Conservation (phyloP, 2,113 vertebrate species). For the Cyprinodon variegatus region DNA sequence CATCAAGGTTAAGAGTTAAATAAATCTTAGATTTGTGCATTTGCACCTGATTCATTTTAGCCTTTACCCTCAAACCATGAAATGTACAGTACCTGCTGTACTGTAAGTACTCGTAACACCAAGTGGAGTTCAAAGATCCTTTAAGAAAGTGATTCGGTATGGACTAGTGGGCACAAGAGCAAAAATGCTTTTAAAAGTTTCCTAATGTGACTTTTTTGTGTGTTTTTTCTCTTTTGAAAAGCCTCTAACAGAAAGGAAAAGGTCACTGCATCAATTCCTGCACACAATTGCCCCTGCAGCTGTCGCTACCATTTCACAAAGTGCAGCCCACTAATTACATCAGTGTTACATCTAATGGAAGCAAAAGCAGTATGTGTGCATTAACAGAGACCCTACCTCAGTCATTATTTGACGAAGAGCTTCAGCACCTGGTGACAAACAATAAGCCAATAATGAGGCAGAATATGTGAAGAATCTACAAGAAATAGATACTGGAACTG, state of each 20-base stretch:
- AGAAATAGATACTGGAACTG: no score
- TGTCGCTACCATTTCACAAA: constrained; percentile 22
- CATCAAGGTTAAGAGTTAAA: neutral
- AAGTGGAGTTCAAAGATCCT: constrained; percentile 21
- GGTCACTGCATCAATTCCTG: constrained; percentile 4
- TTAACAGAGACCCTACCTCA: constrained; percentile 5
- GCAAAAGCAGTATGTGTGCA: constrained; percentile 2
- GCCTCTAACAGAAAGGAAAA: constrained; percentile 6
- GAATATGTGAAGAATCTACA: neutral
- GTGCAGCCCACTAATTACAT: constrained; percentile 24
- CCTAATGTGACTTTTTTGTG: neutral
- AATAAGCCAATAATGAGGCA: constrained; percentile 6
- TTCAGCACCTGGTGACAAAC: constrained; percentile 8
- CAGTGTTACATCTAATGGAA: constrained; percentile 29
- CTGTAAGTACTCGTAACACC: constrained; percentile 5
- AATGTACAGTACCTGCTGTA: neutral
- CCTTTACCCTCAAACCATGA: constrained; percentile 5
- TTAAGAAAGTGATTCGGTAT: neutral
- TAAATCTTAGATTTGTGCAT: constrained; percentile 12
- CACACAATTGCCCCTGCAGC: constrained; percentile 5
- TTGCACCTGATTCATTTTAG: constrained; percentile 15
- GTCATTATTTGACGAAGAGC: neutral
- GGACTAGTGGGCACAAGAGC: neutral
- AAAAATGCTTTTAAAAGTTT: constrained; percentile 15
- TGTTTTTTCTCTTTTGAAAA: neutral